Conservation (phyloP, 1,140 invertebrate species). For the Drosophila triauraria region DNA sequence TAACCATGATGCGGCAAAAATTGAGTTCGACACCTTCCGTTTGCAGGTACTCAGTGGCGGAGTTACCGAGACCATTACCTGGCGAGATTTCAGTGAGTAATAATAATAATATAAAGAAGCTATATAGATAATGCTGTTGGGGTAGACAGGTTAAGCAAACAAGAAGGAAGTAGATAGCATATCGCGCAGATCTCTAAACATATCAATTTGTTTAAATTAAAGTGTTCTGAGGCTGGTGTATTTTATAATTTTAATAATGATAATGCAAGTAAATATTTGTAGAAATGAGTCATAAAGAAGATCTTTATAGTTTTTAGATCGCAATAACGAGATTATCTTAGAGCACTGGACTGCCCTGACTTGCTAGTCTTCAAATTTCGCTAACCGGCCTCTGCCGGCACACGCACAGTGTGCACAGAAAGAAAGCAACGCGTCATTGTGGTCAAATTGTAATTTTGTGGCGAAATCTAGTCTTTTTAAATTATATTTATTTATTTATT, state of each 20-base stretch:
- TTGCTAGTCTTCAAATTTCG: too few species aligned
- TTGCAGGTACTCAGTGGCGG: constrained; percentile 65
- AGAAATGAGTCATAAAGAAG: not conserved
- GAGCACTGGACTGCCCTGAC: too few species aligned
- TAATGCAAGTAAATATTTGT: not conserved
- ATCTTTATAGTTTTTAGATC: not conserved
- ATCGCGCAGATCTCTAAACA: not conserved
- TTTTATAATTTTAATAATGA: not conserved
- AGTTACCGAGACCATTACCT: constrained; percentile 42
- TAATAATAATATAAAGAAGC: not conserved
- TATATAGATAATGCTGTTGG: not conserved
- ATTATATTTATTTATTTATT: too few species aligned
- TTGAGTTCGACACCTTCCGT: constrained; percentile 69
- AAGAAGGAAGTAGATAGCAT: constrained; percentile 3
- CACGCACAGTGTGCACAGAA: too few species aligned
- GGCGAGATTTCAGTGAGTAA: constrained; percentile 66
- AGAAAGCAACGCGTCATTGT: too few species aligned
- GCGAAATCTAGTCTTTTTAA: too few species aligned
- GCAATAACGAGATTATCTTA: not conserved
- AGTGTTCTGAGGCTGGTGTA: not conserved
- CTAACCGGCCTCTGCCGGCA: too few species aligned
- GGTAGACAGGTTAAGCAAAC: not conserved
- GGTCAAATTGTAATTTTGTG: too few species aligned
- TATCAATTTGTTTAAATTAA: not conserved
- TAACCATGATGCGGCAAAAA: constrained; percentile 49